Evolutionary conservation across 2,888 invertebrate species (phyloP).

Genomic region (Peribatodes rhomboidaria): DNA sequence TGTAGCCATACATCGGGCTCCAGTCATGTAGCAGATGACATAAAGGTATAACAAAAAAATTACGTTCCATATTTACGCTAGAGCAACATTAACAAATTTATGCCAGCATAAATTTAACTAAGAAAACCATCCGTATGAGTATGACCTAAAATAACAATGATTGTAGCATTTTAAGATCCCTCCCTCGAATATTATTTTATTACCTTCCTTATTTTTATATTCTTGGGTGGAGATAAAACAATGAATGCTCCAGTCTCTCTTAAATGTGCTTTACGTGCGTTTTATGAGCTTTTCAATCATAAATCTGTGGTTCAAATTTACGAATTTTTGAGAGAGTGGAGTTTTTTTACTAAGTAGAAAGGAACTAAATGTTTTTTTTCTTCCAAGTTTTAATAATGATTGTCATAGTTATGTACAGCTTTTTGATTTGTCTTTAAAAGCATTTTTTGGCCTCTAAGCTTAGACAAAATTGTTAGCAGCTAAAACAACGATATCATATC

Average conservation of each 20-base stretch:
- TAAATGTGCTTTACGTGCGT: conserved; percentile 43
- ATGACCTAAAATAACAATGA: conserved; percentile 21
- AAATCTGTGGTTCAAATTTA: conserved; percentile 41
- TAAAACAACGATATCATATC: background rate
- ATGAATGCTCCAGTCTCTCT: conserved; percentile 41
- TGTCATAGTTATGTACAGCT: too few species aligned
- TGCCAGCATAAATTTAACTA: background rate
- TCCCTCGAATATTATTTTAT: conserved; percentile 32
- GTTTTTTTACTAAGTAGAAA: background rate
- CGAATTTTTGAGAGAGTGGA: conserved; percentile 39
- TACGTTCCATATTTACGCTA: too few species aligned
- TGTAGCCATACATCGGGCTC: too few species aligned
- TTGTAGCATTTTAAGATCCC: conserved; percentile 16
- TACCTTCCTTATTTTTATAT: conserved; percentile 44
- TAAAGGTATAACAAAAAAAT: too few species aligned
- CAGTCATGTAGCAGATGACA: too few species aligned
- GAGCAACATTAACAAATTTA: background rate
- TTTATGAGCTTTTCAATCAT: conserved; percentile 51
- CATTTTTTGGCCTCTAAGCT: background rate
- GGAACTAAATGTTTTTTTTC: too few species aligned
- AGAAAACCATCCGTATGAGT: background rate
- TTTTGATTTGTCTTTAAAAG: background rate
- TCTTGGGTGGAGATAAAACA: conserved; percentile 44
- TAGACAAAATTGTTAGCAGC: background rate
- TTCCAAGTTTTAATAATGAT: too few species aligned